Base-by-base conservation (phyloP, 1,140 invertebrate species). In the Drosophila rufa region DNA sequence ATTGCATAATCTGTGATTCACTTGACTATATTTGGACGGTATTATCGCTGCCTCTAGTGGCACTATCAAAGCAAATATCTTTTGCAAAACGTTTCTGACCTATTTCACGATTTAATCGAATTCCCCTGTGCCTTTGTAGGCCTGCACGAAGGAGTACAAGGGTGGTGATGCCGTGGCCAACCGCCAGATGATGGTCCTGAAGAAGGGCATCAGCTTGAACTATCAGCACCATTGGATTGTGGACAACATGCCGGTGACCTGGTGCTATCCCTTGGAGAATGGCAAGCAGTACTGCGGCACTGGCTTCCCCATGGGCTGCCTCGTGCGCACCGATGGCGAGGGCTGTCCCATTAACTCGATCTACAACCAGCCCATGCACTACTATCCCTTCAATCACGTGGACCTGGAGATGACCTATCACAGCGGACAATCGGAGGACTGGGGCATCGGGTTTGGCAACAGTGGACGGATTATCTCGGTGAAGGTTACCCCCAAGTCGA, bases 181-280 rank as follows among this genome's bases (percentile, higher is more conserved):
- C 42, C 95, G 96, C 51, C 96, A 96, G 76, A 93, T 99, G 59
- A 96, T 96, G 60, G 95, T 96, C 9, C 93, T 99, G 56, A 97
- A 97, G 92, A 97, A 97, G 93, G 98, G 97, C 73, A 99, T 99
- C 94, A 96, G 96, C 77, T 94, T 99, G n/a, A 99, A 99, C 93
- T 99, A 99, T 94, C 97, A 99, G 84, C 99, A 99, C 93, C 98
- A 99, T 94, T 99, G 98, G 98, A 98, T 98, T 86, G 95, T 99
- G 82, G 97, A 99, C 93, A 99, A 99, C 91, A 99, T 99, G 98
- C 99, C 98, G 38, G 96, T 97, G 2, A 97, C 97, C 0, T 99
- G 97, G 97, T 99, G 99, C 93, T 99, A 99, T 93, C 93, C 95
- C 65, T 92, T 94, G 65, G 96, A 98, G 75, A 95, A 96, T 92